Percentiles rank a stretch among this genome's conserved stretches.
phyloP scores from a whole-genome alignment of 2,797 vertebrate genomes.

The Danionella dracula region DNA sequence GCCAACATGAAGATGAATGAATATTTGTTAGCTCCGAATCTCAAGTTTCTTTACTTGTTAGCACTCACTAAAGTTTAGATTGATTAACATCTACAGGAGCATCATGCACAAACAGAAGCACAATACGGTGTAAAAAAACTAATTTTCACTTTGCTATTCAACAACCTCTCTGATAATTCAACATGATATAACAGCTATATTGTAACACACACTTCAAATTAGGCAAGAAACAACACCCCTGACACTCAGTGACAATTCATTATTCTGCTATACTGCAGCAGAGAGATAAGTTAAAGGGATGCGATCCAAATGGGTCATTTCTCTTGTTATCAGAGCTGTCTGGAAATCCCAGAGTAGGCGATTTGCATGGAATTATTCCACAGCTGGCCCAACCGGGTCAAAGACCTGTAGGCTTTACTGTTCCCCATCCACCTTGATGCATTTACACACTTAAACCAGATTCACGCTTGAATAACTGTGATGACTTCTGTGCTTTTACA shows the following conservation, averaged over 20 bases:
- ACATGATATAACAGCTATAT: constrained; percentile 34
- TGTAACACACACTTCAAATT: constrained; percentile 26
- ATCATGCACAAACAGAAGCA: background rate
- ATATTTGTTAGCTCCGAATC: no score
- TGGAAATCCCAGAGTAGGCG: constrained; percentile 54
- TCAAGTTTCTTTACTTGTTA: no score
- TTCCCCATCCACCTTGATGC: constrained; percentile 36
- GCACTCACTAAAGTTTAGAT: background rate
- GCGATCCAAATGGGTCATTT: constrained; percentile 49
- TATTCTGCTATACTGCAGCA: no score
- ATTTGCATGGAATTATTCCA: constrained; percentile 57
- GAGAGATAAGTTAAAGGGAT: no score
- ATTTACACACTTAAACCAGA: constrained; percentile 47
- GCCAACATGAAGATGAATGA: no score
- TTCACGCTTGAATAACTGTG: constrained; percentile 31
- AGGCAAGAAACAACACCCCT: no score
- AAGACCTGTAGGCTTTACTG: constrained; percentile 49
- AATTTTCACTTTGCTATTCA: background rate
- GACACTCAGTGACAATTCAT: no score
- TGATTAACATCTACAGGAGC: constrained; percentile 4
- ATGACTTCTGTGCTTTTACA: constrained; percentile 35
- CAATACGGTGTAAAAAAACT: background rate
- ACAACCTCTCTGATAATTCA: constrained; percentile 18
- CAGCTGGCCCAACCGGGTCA: constrained; percentile 50
- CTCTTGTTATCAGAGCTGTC: constrained; percentile 53